Conservation (phyloP, 2,888 invertebrate species). For the Sepioteuthis lessoniana region DNA sequence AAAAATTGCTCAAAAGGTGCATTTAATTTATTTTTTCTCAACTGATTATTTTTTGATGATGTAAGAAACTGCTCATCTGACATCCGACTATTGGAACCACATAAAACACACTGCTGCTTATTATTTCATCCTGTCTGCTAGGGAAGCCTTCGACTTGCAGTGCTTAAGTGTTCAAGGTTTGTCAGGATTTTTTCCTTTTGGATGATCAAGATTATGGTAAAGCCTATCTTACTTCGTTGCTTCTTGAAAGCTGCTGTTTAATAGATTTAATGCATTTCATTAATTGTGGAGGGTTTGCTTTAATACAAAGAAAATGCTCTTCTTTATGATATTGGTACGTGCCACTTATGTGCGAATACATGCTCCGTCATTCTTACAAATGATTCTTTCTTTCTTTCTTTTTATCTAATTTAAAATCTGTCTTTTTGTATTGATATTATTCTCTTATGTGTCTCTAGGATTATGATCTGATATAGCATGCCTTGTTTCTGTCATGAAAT, state of each 20-base stretch:
- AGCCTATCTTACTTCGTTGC: background rate
- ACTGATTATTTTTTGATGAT: conserved; percentile 21
- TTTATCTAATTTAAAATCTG: background rate
- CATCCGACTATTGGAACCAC: background rate
- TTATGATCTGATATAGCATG: background rate
- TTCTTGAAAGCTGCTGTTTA: background rate
- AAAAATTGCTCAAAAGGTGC: background rate
- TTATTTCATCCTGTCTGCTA: conserved; percentile 16
- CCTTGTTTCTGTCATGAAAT: background rate
- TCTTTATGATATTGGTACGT: background rate
- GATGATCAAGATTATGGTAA: background rate
- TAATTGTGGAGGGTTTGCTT: background rate
- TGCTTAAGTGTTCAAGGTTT: conserved; percentile 33
- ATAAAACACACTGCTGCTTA: background rate
- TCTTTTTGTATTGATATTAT: background rate
- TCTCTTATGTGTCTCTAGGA: background rate
- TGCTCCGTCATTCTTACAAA: background rate
- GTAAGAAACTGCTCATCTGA: background rate
- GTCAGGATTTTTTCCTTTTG: conserved; percentile 7
- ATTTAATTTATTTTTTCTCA: background rate
- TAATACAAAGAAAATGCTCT: background rate
- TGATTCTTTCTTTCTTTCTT: background rate
- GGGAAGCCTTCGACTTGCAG: background rate
- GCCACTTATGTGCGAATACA: background rate
- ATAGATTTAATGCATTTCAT: background rate